Percentiles rank a stretch among this genome's conserved stretches.
Evolutionary conservation across 2,113 vertebrate species (phyloP).

Genomic region (Pseudolaguvia tuberculata): DNA sequence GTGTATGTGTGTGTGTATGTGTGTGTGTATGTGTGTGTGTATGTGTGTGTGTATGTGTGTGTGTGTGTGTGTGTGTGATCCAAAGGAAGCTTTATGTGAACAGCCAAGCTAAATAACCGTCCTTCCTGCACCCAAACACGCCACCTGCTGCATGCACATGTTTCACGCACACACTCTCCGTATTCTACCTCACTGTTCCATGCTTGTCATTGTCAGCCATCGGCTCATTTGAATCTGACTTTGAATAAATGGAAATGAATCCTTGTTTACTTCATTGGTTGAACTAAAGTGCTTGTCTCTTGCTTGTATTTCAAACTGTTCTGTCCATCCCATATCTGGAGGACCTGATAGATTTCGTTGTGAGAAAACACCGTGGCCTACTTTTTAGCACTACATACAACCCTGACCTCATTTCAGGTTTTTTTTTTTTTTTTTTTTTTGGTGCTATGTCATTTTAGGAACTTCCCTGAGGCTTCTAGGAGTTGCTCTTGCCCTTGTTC

Average conservation of each 20-base stretch:
- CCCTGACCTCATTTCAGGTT: slow-evolving; percentile 8
- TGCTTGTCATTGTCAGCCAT: background rate
- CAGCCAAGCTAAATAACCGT: slow-evolving; percentile 11
- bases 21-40: background rate
- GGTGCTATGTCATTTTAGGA: slow-evolving; percentile 18
- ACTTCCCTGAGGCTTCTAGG: slow-evolving; percentile 17
- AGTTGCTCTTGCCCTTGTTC: slow-evolving; percentile 12
- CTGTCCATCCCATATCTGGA: background rate
- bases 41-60: background rate
- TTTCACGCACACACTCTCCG: background rate
- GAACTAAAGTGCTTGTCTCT: background rate
- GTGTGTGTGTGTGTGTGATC: background rate
- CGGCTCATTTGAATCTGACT: background rate
- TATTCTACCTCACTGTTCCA: background rate
- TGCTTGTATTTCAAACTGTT: background rate
- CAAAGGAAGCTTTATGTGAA: background rate
- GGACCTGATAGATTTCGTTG: background rate
- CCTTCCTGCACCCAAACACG: slow-evolving; percentile 21
- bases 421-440: slow-evolving; percentile 5
- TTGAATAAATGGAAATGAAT: slow-evolving; percentile 10
- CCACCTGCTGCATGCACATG: slow-evolving; percentile 2
- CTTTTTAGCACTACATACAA: background rate
- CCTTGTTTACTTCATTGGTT: background rate
- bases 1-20: too few relatives aligned
- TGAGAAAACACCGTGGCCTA: background rate